Conservation (phyloP, 2,888 invertebrate genomes). For the Heterodera filipjevi region DNA sequence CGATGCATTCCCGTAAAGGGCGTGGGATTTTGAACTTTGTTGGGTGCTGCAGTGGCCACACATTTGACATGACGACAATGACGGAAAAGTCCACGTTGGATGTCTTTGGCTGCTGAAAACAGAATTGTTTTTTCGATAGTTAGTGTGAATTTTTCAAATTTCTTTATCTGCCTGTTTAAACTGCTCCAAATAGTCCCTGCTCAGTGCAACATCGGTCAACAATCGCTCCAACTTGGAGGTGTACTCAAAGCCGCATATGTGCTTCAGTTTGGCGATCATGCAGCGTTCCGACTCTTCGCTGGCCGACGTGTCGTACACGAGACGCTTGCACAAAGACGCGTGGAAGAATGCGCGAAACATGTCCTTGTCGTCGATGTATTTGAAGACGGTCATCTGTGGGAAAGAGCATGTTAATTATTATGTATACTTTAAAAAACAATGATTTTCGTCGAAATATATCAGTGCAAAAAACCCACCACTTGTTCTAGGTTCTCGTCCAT, state of each 20-base stretch:
- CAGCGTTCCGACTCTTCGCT: constrained; percentile 98
- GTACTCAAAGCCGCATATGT: constrained; percentile 98
- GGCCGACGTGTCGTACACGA: constrained; percentile 96
- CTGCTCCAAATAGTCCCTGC: constrained; percentile 78
- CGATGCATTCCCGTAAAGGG: constrained; percentile 39
- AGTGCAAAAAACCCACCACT: constrained; percentile 80
- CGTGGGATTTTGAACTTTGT: constrained; percentile 41
- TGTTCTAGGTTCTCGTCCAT: constrained; percentile 96
- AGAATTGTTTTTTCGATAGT: too few species aligned
- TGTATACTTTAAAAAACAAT: too few species aligned
- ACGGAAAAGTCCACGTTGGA: constrained; percentile 83
- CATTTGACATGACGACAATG: constrained; percentile 88
- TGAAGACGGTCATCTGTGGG: constrained; percentile 68
- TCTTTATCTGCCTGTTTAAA: constrained; percentile 26
- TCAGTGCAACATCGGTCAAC: constrained; percentile 98
- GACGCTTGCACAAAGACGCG: constrained; percentile 95
- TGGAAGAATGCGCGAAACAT: constrained; percentile 99
- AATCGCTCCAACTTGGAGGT: constrained; percentile 97
- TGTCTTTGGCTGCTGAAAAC: constrained; percentile 4
- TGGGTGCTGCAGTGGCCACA: constrained; percentile 87
- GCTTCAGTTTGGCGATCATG: constrained; percentile 98
- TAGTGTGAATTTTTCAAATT: background rate
- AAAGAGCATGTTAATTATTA: too few species aligned
- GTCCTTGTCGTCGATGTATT: constrained; percentile 77
- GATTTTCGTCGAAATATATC: too few species aligned